Base-by-base conservation (phyloP, 2,888 invertebrate species). In the Parelbella ahira region DNA sequence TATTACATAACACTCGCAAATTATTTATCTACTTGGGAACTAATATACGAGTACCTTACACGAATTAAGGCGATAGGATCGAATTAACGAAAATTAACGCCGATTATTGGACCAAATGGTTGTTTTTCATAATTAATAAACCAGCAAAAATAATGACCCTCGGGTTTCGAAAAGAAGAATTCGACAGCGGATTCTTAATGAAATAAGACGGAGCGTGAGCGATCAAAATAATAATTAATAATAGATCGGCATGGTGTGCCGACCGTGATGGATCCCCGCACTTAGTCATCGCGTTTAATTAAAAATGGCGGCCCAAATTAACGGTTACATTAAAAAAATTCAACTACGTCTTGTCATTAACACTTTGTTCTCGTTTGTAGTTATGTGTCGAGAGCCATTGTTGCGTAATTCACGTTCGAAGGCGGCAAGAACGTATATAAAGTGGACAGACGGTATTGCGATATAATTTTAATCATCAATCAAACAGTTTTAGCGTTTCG, bases 261-360 rank as follows among this genome's bases (percentile, higher is more conserved):
- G 70, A 69, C 71, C 63, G 77, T 78, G 80, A 80, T 78, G 76
- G 77, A 79, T 75, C 70, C 70, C 65, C 62, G 63, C 71, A 79
- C 86, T 81, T 80, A 83, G 87, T 84, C 87, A 87, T 87, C 81
- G 79, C 60, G 69, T 83, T 84, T 84, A 87, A 86, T 87, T 87
- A 86, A 86, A 83, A 84, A 78, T 71, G 65, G 68, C 71, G 64
- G 67, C 63, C 50, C 60, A 79, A 83, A 81, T 81, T 78, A 82
- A 81, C 77, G 80, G 78, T 71, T 78, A 68, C 68, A 68, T 77
- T 76, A 73, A 60, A 68, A 73, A 76, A 69, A 70, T 64, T 62
- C 50, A 57, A 57, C 54, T 55, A 47, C 55, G 61, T 63, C 68
- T 63, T 64, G 63, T 74, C 72, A 73, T 73, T 76, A 73, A 65